These are phyloP conservation scores for Eupithecia insigniata DNA, from an alignment of 2,888 invertebrate species.

Conservation along the genomic window DNA sequence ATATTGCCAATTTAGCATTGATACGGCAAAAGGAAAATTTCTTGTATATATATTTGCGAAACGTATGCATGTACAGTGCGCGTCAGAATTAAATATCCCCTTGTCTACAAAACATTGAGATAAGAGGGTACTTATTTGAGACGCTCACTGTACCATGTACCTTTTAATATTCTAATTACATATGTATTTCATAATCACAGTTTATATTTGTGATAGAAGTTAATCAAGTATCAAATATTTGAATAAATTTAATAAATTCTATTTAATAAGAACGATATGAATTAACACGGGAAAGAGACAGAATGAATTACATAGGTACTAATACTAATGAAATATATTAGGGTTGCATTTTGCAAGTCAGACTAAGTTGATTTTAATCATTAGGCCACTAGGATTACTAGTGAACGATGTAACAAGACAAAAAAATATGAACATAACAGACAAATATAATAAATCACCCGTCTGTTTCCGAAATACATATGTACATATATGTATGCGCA, in stretches of 20 bases:
- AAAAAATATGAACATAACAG: not conserved
- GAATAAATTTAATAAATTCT: not conserved
- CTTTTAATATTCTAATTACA: no score
- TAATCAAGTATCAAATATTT: not conserved
- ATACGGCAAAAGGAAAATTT: not conserved
- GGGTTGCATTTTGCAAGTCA: no score
- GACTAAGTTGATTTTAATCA: no score
- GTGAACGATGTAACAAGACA: not conserved
- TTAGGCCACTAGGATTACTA: no score
- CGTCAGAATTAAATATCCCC: no score
- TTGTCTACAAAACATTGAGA: no score
- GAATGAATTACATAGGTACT: not conserved
- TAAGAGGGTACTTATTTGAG: no score
- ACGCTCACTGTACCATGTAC: no score
- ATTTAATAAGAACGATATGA: not conserved
- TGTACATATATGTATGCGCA: no score
- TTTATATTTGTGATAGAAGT: no score
- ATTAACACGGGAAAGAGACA: not conserved
- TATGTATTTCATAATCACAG: no score
- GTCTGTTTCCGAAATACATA: not conserved
- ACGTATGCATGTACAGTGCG: not conserved
- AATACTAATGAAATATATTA: no score
- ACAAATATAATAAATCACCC: not conserved
- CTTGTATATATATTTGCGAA: not conserved
- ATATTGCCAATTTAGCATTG: constrained; percentile 1